Conservation (phyloP, 2,113 vertebrate genomes). For the Calidris pugnax region DNA sequence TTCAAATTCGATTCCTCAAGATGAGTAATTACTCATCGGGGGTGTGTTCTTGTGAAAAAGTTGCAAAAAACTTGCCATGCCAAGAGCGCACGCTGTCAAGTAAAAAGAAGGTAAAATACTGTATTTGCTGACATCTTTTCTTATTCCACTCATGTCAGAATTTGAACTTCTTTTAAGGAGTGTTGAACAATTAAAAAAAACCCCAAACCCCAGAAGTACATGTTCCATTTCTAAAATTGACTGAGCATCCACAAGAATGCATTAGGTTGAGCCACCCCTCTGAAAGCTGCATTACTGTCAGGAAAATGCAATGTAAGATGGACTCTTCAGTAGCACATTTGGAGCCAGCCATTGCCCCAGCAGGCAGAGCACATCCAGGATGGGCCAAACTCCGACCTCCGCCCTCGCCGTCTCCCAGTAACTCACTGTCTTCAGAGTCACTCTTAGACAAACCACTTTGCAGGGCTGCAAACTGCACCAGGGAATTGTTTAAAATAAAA, state of each 20-base stretch:
- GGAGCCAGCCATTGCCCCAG: background rate
- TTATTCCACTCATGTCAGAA: background rate
- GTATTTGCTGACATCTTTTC: background rate
- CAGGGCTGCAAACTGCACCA: background rate
- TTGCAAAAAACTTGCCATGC: background rate
- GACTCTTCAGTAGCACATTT: background rate
- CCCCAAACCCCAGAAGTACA: background rate
- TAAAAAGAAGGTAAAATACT: background rate
- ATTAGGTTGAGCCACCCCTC: background rate
- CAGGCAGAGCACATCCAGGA: rapidly evolving
- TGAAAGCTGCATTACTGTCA: background rate
- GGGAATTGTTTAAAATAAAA: background rate
- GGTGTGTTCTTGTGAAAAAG: background rate
- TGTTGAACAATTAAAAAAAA: background rate
- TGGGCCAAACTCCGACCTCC: background rate
- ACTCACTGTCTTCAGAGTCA: background rate
- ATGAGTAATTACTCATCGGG: background rate
- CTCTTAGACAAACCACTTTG: background rate
- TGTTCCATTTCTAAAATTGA: background rate
- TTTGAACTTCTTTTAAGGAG: background rate
- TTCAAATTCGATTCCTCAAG: background rate
- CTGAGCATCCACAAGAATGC: background rate
- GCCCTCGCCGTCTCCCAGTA: rapidly evolving
- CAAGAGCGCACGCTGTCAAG: background rate
- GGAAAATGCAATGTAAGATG: background rate